Percentiles rank a stretch among this genome's conserved stretches.
phyloP scores from a whole-genome alignment of 2,113 vertebrate species.

The Oceanodroma tethys region DNA sequence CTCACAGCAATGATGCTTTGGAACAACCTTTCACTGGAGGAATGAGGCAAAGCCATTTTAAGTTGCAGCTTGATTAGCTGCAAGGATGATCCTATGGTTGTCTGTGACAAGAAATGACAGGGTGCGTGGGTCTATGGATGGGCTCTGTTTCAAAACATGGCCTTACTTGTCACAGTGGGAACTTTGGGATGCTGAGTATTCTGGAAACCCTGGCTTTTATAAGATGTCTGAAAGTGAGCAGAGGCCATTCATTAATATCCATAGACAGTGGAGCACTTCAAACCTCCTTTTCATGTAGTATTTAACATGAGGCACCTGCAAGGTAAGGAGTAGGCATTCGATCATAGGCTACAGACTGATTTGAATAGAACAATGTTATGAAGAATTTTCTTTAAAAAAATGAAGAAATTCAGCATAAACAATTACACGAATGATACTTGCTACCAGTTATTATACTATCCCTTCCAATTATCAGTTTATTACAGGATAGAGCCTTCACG shows the following conservation, averaged over 20 bases:
- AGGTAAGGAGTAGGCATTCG: not conserved
- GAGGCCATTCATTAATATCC: not conserved
- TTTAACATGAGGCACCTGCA: not conserved
- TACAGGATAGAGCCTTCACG: not conserved
- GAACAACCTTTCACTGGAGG: not conserved
- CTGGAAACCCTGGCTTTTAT: not conserved
- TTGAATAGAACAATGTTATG: not conserved
- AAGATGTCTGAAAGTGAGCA: not conserved
- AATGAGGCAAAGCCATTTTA: not conserved
- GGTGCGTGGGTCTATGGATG: not conserved
- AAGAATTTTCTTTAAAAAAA: not conserved
- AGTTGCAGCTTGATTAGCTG: not conserved
- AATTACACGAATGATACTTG: not conserved
- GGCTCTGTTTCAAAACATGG: not conserved
- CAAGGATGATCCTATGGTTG: not conserved
- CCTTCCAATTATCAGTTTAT: not conserved
- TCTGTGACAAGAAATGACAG: not conserved
- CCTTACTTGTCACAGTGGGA: not conserved
- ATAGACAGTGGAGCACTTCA: accelerated
- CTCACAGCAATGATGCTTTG: not conserved
- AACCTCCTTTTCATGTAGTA: not conserved
- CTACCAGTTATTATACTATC: not conserved
- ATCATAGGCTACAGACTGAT: not conserved
- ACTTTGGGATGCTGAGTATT: not conserved
- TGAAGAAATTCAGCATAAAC: not conserved